phyloP scores from a whole-genome alignment of 1,140 invertebrate species.

The Atopsyche davidsoni region DNA sequence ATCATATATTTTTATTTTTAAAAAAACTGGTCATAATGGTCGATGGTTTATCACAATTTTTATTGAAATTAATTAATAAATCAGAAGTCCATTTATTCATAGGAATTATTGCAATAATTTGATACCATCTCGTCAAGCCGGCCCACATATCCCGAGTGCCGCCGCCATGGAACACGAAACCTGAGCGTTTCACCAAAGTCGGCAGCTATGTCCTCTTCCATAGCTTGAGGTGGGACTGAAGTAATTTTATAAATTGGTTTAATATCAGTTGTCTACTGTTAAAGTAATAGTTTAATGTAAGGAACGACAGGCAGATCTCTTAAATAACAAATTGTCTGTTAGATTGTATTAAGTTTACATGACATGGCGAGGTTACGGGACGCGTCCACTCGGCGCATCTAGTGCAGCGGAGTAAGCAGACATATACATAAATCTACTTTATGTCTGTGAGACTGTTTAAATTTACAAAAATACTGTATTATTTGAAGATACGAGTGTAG shows the following conservation, averaged over 20 bases:
- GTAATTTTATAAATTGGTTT: conserved; percentile 7
- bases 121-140: conserved; percentile 1
- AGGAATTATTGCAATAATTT: conserved; percentile 19
- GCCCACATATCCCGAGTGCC: conserved; percentile 17
- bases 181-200: not conserved
- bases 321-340: conserved; percentile 26
- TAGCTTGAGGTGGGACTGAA: not conserved
- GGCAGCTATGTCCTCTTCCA: not conserved
- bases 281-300: conserved; percentile 20
- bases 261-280: conserved; percentile 14
- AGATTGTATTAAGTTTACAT: conserved; percentile 28
- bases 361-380: conserved; percentile 22
- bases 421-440: too few relatives aligned
- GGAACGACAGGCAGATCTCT: conserved; percentile 27
- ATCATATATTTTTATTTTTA: conserved; percentile 30
- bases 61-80: conserved; percentile 18
- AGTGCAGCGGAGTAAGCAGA: too few relatives aligned
- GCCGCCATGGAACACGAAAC: not conserved
- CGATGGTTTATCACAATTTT: conserved; percentile 18
- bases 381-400: too few relatives aligned
- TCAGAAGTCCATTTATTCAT: conserved; percentile 15
- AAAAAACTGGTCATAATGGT: conserved; percentile 14
- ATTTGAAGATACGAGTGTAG: too few relatives aligned
- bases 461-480: too few relatives aligned
- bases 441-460: too few relatives aligned